Base-by-base conservation (phyloP, 2,888 invertebrate genomes). In the Phortica magna region DNA sequence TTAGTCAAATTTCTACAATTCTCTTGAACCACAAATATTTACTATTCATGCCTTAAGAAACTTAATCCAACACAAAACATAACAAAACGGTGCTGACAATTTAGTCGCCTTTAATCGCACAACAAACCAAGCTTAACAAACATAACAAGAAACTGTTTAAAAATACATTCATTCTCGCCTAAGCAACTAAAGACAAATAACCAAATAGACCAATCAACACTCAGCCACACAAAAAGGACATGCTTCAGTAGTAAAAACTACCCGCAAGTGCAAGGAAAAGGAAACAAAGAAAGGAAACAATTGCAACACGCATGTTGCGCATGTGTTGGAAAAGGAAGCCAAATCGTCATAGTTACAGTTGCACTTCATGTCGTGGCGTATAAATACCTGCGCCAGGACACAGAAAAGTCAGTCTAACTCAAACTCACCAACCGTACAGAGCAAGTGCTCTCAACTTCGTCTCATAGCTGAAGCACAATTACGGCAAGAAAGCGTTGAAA, bases 361-460 rank as follows among this genome's bases (percentile, higher is more conserved):
- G 48, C n/a, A 73, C 31, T 31, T 31, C 31, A 42, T 42, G 19
- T 7, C n/a, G 7, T 48, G 2, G 14, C 39, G 64, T 64, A 73
- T 73, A 73, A 73, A 73, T 64, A 64, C 12, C 10, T 7, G 64
- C 39, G 64, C 7, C 48, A 73, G 64, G 73, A 73, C 73, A 48
- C 22, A 7, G 7, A 42, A 48, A 64, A 64, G 5, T 73, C 73
- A 73, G 73, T 73, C 73, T 64, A 73, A 48, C 73, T 73, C 73
- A 73, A 73, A 73, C 61, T 68, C 39, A 71, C 9, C 71, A 71
- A 57, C 41, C 42, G 71, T 7, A 22, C 39, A 31, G 71, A 57
- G 7, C 71, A 39, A 31, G 0, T 53, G 14, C 55, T 19, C 71
- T 57, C 53, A 22, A 22, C 71, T 43, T 42, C 14, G n/a, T 14